Base-by-base conservation (phyloP, 1,140 invertebrate genomes). In the Caenorhabditis remanei region DNA sequence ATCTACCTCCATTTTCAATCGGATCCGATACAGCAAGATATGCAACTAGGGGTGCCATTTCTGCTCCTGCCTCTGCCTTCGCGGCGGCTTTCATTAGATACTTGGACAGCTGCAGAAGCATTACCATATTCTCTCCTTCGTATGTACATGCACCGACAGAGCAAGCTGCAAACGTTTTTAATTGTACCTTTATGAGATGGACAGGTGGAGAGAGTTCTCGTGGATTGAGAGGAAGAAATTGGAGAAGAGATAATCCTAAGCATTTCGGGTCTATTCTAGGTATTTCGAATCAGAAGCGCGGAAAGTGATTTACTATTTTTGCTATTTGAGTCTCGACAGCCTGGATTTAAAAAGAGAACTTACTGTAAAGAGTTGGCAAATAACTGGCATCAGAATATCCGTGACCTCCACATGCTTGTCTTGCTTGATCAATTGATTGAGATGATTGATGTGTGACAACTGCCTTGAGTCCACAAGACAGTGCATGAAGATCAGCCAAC, bases 61-160 rank as follows among this genome's bases (percentile, higher is more conserved):
- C 43, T 14, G 8, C 55, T 48, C 86, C 86, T 63, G 83, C 7
- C 43, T 65, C 53, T 2, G 86, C 65, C 21, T 71, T 55, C 14
- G 43, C 48, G 8, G 63, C 86, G 5, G 86, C 86, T 67, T 65
- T 87, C 85, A 85, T 85, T 3, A 85, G 67, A 24, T 85, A 85
- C 67, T 67, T 85, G 63, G 55, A 79, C 61, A 92, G 97, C 94
- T 98, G 97, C 11, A 98, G 93, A 65, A 96, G 93, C 89, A 98
- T 93, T 19, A 98, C 96, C 0, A 96, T 97, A 92, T 98, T 97
- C 93, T 98, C 96, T 8, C 97, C 97, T 94, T 98, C 97, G 91
- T 97, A 98, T 5, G 96, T 98, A 93, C 95, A 96, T 82, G 95
- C 95, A 46, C 96, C 96, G 1, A 96, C 96, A 4, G 95, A 95